These are phyloP conservation scores for Laticauda laticaudata DNA, from an alignment of 2,113 vertebrate genomes.

Conservation along the genomic window DNA sequence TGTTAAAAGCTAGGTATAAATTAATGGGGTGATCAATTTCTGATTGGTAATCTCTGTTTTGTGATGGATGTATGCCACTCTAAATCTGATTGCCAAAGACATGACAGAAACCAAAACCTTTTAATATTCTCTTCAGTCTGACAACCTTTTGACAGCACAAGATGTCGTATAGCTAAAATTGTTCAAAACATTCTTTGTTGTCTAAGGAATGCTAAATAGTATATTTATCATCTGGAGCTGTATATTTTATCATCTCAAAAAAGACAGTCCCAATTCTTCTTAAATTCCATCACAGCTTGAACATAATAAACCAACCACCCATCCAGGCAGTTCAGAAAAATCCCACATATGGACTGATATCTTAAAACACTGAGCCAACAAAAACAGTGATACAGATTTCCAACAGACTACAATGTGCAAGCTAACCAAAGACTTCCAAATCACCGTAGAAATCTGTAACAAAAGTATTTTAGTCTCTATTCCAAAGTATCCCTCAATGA, in stretches of 20 bases:
- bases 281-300: constrained; percentile 1
- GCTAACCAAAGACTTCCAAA: neutral
- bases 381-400: constrained; percentile 9
- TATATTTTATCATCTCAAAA: constrained; percentile 2
- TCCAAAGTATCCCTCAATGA: neutral
- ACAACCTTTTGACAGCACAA: neutral
- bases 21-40: neutral
- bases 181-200: neutral
- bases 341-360: neutral
- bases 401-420: neutral
- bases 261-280: constrained; percentile 4
- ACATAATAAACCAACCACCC: neutral
- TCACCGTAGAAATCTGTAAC: neutral
- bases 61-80: neutral
- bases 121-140: neutral
- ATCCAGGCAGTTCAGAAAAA: neutral
- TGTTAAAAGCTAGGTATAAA: neutral
- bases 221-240: neutral
- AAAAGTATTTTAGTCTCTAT: neutral
- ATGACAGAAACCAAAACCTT: neutral
- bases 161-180: neutral
- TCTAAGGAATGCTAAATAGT: constrained; percentile 3
- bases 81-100: neutral
- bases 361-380: neutral
- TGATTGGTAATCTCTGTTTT: neutral